Evolutionary conservation across 2,113 vertebrate species (phyloP).

Genomic region (Puffinus mauretanicus): DNA sequence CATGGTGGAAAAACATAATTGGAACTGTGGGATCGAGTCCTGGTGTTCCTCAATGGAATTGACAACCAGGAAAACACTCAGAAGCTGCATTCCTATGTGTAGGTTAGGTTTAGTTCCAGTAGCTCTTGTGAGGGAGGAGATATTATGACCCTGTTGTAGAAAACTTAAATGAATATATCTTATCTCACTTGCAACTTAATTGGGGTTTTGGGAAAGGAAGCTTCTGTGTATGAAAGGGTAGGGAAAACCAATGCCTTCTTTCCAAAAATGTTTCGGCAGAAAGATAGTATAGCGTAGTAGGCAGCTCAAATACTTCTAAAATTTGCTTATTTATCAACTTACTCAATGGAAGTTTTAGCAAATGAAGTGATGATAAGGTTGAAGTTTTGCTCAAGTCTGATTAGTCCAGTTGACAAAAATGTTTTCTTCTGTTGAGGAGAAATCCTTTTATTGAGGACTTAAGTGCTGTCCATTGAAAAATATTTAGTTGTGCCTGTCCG

Average conservation of each 20-base stretch:
- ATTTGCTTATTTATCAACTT: not conserved
- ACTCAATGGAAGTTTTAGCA: not conserved
- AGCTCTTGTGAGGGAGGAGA: not conserved
- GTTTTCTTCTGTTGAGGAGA: not conserved
- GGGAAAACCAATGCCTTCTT: not conserved
- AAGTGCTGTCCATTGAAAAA: not conserved
- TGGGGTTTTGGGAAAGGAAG: not conserved
- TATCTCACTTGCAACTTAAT: not conserved
- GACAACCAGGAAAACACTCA: not conserved
- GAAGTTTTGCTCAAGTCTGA: not conserved
- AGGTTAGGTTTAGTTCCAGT: not conserved
- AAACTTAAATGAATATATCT: not conserved
- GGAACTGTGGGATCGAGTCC: not conserved
- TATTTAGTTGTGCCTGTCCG: accelerated
- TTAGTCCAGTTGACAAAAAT: not conserved
- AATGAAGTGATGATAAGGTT: not conserved
- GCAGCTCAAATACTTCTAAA: not conserved
- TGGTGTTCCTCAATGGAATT: not conserved
- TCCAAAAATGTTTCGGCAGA: not conserved
- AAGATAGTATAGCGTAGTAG: not conserved
- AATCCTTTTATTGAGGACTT: not conserved
- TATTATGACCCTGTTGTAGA: not conserved
- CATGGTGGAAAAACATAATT: not conserved
- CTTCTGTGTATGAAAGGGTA: not conserved
- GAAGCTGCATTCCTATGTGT: not conserved